Percentiles rank a stretch among this genome's conserved stretches.
These are phyloP conservation scores for Scaptomyza flava DNA, from an alignment of 2,888 invertebrate genomes.

Conservation along the genomic window DNA sequence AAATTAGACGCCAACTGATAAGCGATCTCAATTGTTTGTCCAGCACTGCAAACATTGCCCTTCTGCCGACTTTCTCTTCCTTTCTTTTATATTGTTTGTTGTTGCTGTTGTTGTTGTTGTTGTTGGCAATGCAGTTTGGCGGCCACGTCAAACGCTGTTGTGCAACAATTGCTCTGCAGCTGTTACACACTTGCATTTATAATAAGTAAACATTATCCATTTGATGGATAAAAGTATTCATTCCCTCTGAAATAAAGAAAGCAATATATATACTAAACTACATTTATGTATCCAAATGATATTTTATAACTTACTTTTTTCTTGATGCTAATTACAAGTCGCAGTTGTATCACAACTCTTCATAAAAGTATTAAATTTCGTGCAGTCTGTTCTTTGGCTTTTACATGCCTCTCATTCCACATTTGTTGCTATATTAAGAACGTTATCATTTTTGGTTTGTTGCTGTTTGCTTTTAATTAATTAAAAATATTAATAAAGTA, in stretches of 20 bases:
- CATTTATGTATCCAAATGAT: no score
- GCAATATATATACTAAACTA: no score
- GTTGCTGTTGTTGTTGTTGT: slow-evolving; percentile 21
- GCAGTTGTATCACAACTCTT: slow-evolving; percentile 16
- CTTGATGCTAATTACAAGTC: not conserved
- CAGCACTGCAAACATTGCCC: slow-evolving; percentile 32
- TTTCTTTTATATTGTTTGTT: slow-evolving; percentile 2
- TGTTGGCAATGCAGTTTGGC: slow-evolving; percentile 33
- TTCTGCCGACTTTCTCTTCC: slow-evolving; percentile 5
- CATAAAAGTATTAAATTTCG: slow-evolving; percentile 14
- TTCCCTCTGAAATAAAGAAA: rapidly evolving
- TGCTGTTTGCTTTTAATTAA: slow-evolving; percentile 37
- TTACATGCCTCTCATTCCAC: no score
- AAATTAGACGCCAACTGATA: slow-evolving; percentile 83
- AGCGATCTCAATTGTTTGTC: slow-evolving; percentile 81
- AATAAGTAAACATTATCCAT: slow-evolving; percentile 8
- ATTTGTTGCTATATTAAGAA: slow-evolving; percentile 20
- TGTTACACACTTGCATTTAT: slow-evolving; percentile 31
- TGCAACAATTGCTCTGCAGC: slow-evolving; percentile 41
- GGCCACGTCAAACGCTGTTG: slow-evolving; percentile 31
- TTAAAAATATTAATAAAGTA: slow-evolving; percentile 17
- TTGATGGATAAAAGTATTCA: no score
- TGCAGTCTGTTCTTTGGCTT: not conserved
- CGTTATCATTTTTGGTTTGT: not conserved
- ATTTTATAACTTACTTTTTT: no score